phyloP scores from a whole-genome alignment of 2,888 invertebrate genomes.

The Adelognathus sp. region DNA sequence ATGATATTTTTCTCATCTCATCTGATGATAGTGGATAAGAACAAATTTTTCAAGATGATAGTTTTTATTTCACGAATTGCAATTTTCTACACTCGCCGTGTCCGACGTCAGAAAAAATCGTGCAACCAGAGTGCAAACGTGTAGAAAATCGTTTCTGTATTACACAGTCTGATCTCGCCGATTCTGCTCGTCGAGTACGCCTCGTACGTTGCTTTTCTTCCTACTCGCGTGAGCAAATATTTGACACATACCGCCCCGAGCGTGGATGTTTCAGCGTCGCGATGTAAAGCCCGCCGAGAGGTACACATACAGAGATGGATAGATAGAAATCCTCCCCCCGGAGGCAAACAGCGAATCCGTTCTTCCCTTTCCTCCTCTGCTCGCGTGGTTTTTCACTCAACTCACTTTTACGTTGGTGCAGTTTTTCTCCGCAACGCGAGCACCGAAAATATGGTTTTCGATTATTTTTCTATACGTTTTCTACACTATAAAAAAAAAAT shows the following conservation, averaged over 20 bases:
- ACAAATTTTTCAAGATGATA: neutral
- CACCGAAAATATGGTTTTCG: neutral
- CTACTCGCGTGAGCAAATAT: constrained; percentile 49
- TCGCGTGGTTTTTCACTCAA: constrained; percentile 10
- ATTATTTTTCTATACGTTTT: constrained; percentile 21
- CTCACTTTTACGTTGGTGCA: neutral
- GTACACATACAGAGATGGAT: too few relatives aligned
- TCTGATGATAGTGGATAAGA: neutral
- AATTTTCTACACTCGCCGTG: neutral
- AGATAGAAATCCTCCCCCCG: constrained; percentile 36
- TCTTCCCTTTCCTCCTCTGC: constrained; percentile 5
- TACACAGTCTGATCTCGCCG: constrained; percentile 27
- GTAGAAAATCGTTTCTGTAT: constrained; percentile 40
- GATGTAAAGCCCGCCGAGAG: constrained; percentile 2
- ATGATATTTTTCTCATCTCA: too few relatives aligned
- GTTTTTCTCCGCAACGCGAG: neutral
- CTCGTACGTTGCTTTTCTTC: constrained; percentile 24
- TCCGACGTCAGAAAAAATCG: neutral
- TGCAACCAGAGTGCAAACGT: constrained; percentile 1
- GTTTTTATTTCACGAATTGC: constrained; percentile 4
- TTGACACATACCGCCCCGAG: constrained; percentile 23
- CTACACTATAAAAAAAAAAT: constrained; percentile 10
- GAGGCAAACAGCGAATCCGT: constrained; percentile 45
- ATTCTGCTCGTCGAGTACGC: neutral
- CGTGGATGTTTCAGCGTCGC: constrained; percentile 5